phyloP scores from a whole-genome alignment of 1,140 invertebrate species.

The Geopemphigus sp. region DNA sequence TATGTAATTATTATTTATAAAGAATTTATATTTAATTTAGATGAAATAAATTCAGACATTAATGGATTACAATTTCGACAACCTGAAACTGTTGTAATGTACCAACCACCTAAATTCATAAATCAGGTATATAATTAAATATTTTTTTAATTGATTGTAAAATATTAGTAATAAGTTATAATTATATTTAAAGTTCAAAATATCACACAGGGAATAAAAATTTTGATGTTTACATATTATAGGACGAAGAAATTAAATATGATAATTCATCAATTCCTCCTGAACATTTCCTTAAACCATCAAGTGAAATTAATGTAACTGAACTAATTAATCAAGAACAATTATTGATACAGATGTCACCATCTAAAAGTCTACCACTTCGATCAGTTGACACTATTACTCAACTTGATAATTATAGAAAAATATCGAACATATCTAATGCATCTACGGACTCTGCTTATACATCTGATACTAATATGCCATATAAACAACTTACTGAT shows the following conservation, averaged over 20 bases:
- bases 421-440: conserved; percentile 50
- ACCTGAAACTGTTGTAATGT: conserved; percentile 40
- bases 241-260: conserved; percentile 36
- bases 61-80: conserved; percentile 38
- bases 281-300: conserved; percentile 14
- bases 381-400: conserved; percentile 37
- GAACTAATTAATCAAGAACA: conserved; percentile 45
- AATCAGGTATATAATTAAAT: conserved; percentile 13
- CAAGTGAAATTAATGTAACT: conserved; percentile 42
- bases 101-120: conserved; percentile 30
- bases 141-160: background rate
- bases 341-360: conserved; percentile 1
- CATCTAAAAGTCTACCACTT: conserved; percentile 41
- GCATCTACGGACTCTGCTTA: conserved; percentile 45
- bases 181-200: background rate
- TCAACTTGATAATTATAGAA: conserved; percentile 49
- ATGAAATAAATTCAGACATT: conserved; percentile 33
- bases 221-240: background rate
- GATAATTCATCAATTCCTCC: background rate
- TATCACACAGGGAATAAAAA: background rate
- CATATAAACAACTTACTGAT: conserved; percentile 37
- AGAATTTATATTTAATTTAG: conserved; percentile 5
- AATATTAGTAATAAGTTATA: background rate
- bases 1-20: background rate
- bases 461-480: conserved; percentile 42